A percentile compares a stretch with the other conserved stretches of the same genome.
phyloP scores from a whole-genome alignment of 1,140 invertebrate genomes.

The Drosophila suzukii region DNA sequence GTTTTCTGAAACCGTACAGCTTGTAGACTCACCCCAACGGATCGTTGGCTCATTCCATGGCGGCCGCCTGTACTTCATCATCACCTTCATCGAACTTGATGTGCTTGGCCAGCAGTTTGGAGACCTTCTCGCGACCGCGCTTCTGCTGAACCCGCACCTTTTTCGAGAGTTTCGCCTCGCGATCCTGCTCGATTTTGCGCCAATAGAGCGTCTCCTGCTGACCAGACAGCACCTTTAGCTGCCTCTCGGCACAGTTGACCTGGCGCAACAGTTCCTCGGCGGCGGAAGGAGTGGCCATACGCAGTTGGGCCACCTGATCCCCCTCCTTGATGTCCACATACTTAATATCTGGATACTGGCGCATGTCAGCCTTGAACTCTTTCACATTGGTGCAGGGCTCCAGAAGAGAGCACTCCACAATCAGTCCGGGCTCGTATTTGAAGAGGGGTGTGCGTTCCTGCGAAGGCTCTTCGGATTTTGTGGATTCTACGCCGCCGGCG shows the following conservation, averaged over 20 bases:
- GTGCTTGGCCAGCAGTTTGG: conserved; percentile 87
- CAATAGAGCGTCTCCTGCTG: conserved; percentile 88
- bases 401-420: conserved; percentile 87
- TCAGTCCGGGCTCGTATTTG: conserved; percentile 86
- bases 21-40: background rate
- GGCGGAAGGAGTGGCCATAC: conserved; percentile 86
- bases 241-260: conserved; percentile 63
- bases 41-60: conserved; percentile 9
- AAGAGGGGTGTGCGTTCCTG: conserved; percentile 83
- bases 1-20: background rate
- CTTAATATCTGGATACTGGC: conserved; percentile 86
- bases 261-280: conserved; percentile 85
- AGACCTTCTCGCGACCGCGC: conserved; percentile 88
- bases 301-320: conserved; percentile 86
- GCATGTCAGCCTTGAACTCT: conserved; percentile 88
- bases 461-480: conserved; percentile 69
- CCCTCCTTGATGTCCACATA: conserved; percentile 88
- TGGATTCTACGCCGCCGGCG: conserved; percentile 64
- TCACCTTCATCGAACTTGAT: conserved; percentile 87
- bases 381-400: conserved; percentile 87
- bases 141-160: conserved; percentile 85
- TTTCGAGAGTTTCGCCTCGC: conserved; percentile 86
- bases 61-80: conserved; percentile 23
- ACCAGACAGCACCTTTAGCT: conserved; percentile 84
- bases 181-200: conserved; percentile 87